A percentile compares a stretch with the other conserved stretches of the same genome.
Evolutionary conservation across 2,797 vertebrate species (phyloP).

Genomic region (Sebastes alutus): DNA sequence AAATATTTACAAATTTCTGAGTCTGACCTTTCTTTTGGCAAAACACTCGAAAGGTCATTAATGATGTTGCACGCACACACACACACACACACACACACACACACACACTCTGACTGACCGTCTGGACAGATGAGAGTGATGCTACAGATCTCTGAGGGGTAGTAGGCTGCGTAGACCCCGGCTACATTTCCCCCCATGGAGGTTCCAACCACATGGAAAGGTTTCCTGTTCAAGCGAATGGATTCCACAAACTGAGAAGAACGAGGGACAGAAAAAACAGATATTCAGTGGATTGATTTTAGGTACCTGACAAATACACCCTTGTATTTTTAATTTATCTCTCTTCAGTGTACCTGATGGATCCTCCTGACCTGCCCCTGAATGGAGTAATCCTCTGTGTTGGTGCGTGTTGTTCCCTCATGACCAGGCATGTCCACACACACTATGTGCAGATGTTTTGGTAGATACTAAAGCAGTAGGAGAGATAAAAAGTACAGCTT

Average conservation of each 20-base stretch:
- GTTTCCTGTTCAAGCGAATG: constrained; percentile 89
- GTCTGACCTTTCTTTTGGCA: no score
- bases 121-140: constrained; percentile 95
- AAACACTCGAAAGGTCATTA: no score
- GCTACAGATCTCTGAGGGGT: constrained; percentile 90
- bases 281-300: constrained; percentile 16
- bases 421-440: constrained; percentile 99
- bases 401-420: constrained; percentile 92
- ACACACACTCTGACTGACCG: constrained; percentile 82
- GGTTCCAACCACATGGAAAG: constrained; percentile 93
- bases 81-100: constrained; percentile 4
- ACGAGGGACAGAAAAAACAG: neutral
- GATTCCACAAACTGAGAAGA: constrained; percentile 90
- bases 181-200: constrained; percentile 97
- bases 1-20: no score
- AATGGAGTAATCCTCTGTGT: constrained; percentile 92
- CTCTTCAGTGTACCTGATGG: constrained; percentile 86
- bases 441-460: constrained; percentile 94
- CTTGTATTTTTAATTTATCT: neutral
- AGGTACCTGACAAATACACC: neutral
- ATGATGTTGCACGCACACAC: neutral
- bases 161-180: constrained; percentile 91
- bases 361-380: constrained; percentile 91
- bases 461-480: constrained; percentile 87
- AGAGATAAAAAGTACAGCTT: neutral